These are phyloP conservation scores for Lagria hirta DNA, from an alignment of 2,888 invertebrate genomes.

Conservation along the genomic window DNA sequence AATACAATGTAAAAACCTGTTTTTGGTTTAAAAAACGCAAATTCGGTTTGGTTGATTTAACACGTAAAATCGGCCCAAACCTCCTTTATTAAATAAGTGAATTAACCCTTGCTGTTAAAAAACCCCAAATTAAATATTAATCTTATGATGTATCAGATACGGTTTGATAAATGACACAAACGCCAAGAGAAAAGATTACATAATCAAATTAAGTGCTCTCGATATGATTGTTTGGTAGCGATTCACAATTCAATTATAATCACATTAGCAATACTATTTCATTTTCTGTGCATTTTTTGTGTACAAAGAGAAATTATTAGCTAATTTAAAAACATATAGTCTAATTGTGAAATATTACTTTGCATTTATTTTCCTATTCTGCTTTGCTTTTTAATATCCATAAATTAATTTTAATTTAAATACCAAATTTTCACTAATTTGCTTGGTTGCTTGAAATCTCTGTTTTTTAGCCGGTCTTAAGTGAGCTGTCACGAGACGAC, in stretches of 20 bases:
- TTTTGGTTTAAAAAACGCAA: too few species aligned
- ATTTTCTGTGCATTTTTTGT: conserved; percentile 10
- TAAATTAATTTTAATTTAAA: conserved; percentile 12
- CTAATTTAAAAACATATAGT: conserved; percentile 3
- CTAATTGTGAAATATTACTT: conserved; percentile 10
- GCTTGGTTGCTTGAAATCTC: too few species aligned
- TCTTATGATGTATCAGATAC: conserved; percentile 17
- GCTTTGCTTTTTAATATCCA: conserved; percentile 4
- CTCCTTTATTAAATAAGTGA: conserved; percentile 11
- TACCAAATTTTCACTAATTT: too few species aligned
- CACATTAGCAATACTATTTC: conserved; percentile 10
- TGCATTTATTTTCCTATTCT: conserved; percentile 6
- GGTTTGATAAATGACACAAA: conserved; percentile 18
- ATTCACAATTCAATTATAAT: conserved; percentile 18
- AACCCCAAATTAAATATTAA: conserved; percentile 19
- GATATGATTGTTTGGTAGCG: conserved; percentile 9
- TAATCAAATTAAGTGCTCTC: conserved; percentile 15
- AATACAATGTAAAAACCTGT: too few species aligned
- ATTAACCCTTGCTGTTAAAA: conserved; percentile 14
- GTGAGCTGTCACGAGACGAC: too few species aligned
- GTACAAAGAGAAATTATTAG: conserved; percentile 8
- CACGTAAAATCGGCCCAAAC: conserved; percentile 2
- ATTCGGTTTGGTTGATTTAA: conserved; percentile 2
- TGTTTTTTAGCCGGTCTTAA: too few species aligned
- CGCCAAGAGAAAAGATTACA: conserved; percentile 17